Base-by-base conservation (phyloP, 2,113 vertebrate genomes). In the Rhinolophus sinicus region DNA sequence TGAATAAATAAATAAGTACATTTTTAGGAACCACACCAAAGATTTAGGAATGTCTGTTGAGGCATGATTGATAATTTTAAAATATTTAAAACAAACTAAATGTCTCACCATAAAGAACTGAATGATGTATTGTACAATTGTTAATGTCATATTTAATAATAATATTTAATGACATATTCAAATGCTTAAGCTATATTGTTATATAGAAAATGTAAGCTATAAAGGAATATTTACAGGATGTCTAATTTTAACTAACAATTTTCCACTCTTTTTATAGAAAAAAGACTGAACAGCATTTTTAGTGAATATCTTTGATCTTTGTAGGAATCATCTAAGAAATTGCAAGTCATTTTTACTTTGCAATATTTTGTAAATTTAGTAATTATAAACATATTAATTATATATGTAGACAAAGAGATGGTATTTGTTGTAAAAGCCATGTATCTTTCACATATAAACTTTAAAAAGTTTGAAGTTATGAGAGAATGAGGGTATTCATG, bases 301-400 rank as follows among this genome's bases (percentile, higher is more conserved):
- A 62, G 69, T 88, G 52, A 89, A 56, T 60, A 58, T n/a, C 56
- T 88, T 75, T 92, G 12, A 87, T 90, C 64, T 94, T 95, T 81
- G 6, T 64, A 60, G 33, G 3, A 65, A 24, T 87, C 6, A 64
- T 22, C 44, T 88, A 21, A 94, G 64, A 87, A 15, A 73, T 5
- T 64, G 15, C 9, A 78, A 78, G 78, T 30, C 62, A 22, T 60
- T 88, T 81, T 92, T 85, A 52, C 82, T 89, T 96, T 70, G 50
- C 1, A 82, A 8, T 50, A 67, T 60, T 54, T 93, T 93, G 10
- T 10, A 94, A 88, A 76, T 67, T 93, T 82, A 78, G 15, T 80
- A 87, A 58, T 11, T 22, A 24, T 76, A 88, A 90, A 44, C 21
- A 81, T 47, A 54, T 73, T 80, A 67, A 30, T 82, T 69, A 16